A percentile compares a stretch with the other conserved stretches of the same genome.
Evolutionary conservation across 1,140 invertebrate genomes (phyloP).

Genomic region (Drosophila virilis): DNA sequence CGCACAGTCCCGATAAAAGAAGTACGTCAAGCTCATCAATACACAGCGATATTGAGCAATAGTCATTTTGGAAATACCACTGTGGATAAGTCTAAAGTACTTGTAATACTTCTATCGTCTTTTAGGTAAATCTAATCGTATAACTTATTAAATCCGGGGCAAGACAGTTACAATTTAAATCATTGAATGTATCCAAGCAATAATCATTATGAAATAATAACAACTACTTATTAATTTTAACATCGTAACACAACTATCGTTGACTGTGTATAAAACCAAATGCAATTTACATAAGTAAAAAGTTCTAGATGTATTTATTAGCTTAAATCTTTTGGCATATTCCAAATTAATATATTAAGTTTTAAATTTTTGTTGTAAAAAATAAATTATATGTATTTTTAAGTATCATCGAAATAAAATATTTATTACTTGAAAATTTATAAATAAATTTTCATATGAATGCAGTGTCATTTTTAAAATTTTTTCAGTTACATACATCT

Average conservation of each 20-base stretch:
- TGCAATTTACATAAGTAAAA: constrained; percentile 59
- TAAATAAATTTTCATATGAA: too few species aligned
- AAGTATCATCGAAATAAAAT: constrained; percentile 32
- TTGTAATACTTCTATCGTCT: constrained; percentile 21
- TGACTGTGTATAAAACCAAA: constrained; percentile 70
- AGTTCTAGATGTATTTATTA: constrained; percentile 48
- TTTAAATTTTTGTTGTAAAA: constrained; percentile 37
- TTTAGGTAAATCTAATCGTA: constrained; percentile 14
- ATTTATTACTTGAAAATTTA: constrained; percentile 2
- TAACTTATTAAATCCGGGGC: constrained; percentile 12
- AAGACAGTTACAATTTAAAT: constrained; percentile 28
- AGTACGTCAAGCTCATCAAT: constrained; percentile 46
- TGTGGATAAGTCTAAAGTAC: constrained; percentile 61
- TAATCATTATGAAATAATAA: constrained; percentile 26
- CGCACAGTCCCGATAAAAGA: constrained; percentile 72
- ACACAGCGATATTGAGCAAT: constrained; percentile 68
- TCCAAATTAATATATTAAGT: constrained; percentile 42
- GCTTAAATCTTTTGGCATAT: constrained; percentile 43
- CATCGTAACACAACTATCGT: constrained; percentile 48
- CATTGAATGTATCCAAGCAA: constrained; percentile 42
- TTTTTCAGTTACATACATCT: not conserved
- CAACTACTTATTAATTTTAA: constrained; percentile 59
- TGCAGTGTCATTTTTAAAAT: not conserved
- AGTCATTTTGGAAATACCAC: constrained; percentile 45
- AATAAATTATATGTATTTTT: constrained; percentile 24